Conservation (phyloP, 1,140 invertebrate genomes). For the Drosophila bocki region DNA sequence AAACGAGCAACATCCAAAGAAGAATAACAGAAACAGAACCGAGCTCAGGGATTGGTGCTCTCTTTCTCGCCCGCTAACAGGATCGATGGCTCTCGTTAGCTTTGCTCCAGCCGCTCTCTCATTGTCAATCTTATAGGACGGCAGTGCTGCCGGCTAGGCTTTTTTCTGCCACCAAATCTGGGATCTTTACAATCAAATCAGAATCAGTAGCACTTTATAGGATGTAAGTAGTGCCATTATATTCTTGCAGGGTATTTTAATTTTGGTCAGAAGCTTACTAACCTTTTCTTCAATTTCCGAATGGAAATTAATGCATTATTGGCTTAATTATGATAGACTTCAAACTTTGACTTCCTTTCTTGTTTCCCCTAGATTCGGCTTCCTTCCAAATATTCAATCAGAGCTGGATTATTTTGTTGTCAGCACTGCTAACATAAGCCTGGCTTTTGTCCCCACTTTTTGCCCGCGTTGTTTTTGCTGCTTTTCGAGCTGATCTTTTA, state of each 20-base stretch:
- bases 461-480: conserved; percentile 24
- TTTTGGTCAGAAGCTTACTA: no score
- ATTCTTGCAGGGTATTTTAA: no score
- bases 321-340: no score
- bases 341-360: no score
- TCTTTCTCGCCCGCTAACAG: conserved; percentile 33
- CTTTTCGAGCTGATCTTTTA: conserved; percentile 76
- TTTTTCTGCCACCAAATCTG: not conserved
- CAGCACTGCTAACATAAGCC: not conserved
- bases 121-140: conserved; percentile 72
- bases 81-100: conserved; percentile 62
- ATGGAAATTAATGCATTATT: no score
- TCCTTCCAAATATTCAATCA: no score
- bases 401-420: not conserved
- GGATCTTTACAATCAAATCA: not conserved
- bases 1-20: conserved; percentile 69
- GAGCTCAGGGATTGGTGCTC: conserved; percentile 21
- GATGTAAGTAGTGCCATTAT: not conserved
- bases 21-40: conserved; percentile 21
- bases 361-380: not conserved
- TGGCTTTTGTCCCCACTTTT: conserved; percentile 24
- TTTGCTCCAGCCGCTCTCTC: conserved; percentile 38
- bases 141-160: conserved; percentile 10
- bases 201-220: no score
- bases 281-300: no score